Conservation (phyloP, 1,140 invertebrate species). For the Philopotamus ludificatus region DNA sequence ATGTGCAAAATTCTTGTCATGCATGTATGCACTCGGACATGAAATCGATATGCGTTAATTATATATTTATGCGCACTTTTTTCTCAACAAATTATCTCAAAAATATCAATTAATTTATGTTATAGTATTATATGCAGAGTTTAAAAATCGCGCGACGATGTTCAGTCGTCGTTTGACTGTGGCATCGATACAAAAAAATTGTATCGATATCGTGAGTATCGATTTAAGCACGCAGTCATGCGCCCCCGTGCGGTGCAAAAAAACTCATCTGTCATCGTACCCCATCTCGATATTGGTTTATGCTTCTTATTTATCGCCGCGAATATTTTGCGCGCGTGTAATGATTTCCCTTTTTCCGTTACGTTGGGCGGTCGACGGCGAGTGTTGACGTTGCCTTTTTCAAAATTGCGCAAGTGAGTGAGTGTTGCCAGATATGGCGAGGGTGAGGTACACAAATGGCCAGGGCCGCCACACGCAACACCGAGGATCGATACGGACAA, state of each 20-base stretch:
- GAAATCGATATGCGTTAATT: constrained; percentile 4
- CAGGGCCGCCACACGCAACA: not conserved
- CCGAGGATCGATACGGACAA: not conserved
- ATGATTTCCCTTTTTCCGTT: too few species aligned
- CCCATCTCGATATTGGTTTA: too few species aligned
- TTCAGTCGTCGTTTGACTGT: not conserved
- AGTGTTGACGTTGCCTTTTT: constrained; percentile 25
- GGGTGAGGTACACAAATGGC: constrained; percentile 15
- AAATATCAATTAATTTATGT: too few species aligned
- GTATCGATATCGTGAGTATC: too few species aligned
- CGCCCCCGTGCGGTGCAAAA: too few species aligned
- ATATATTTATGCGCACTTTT: too few species aligned
- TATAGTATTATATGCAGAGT: too few species aligned
- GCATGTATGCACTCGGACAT: not conserved
- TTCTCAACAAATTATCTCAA: too few species aligned
- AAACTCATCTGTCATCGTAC: too few species aligned
- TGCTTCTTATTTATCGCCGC: not conserved
- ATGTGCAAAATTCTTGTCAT: constrained; percentile 3
- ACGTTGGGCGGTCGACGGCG: constrained; percentile 9
- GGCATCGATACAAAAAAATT: constrained; percentile 1
- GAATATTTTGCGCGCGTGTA: constrained; percentile 8
- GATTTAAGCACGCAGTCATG: too few species aligned
- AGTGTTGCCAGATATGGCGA: not conserved
- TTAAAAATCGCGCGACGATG: too few species aligned
- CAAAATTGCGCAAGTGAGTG: constrained; percentile 9